Evolutionary conservation across 2,797 vertebrate species (phyloP), one percentile per base, ranked within the genome.

Genomic region (Benthosema pterotum): DNA sequence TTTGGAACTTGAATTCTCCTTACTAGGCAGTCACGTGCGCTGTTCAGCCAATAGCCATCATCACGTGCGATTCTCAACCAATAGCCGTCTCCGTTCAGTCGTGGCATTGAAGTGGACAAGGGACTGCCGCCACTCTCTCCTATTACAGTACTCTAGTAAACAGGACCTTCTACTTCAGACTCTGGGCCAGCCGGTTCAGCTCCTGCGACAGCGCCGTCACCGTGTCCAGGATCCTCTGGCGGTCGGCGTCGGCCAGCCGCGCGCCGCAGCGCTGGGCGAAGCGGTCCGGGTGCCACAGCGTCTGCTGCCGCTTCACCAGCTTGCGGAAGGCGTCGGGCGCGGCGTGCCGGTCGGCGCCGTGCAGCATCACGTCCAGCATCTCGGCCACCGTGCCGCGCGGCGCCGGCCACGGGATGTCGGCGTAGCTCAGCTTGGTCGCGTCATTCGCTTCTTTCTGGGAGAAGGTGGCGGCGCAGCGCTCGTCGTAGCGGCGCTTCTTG

Each of bases 181-280:
- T 92, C 70, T 95, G 94, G 0, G 93, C 93, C 1, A 93, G 86
- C 48, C 82, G 90, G 84, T 96, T 96, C 56, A 97, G 92, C 67
- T 94, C 95, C 85, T 96, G 95, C 0, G 96, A 96, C 57, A 97
- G 90, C 4, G 93, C 91, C 0, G 93, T 96, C 59, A 97, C 95
- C 0, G 94, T 92, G 57, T 92, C 91, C 67, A 95, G 85, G 67
- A 97, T 93, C 1, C 72, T 84, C 32, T 80, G 77, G 47, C 89
- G 84, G 70, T 97, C 94, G 47, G 78, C 75, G 47, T 92, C 91
- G 18, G 87, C 80, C 19, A 96, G 82, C 19, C 94, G 92, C 8
- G 78, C 72, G 16, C 92, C 92, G 18, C 96, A 97, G 42, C 94
- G 89, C 83, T 97, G 96, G 3, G 89, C 68, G 38, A 97, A 97